phyloP scores from a whole-genome alignment of 2,113 vertebrate species.

The Astur gentilis region DNA sequence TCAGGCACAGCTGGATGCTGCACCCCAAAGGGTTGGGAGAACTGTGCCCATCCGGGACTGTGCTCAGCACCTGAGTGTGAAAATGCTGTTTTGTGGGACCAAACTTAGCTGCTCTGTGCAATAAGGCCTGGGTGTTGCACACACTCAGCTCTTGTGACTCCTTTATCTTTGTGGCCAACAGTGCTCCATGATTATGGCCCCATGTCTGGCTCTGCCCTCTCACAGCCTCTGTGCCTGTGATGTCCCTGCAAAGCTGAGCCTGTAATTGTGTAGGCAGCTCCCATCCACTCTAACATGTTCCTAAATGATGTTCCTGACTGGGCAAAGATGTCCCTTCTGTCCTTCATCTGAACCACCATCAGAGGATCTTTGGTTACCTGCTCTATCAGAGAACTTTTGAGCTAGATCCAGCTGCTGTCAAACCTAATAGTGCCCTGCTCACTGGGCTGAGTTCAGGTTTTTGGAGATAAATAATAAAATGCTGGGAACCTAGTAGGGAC shows the following conservation, averaged over 20 bases:
- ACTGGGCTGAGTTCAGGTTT: neutral
- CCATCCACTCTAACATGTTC: neutral
- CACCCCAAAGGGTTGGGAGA: accelerated
- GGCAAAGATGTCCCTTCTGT: neutral
- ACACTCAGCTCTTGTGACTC: neutral
- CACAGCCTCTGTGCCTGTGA: neutral
- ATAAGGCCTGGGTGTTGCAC: neutral
- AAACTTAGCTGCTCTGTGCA: neutral
- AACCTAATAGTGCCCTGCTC: neutral
- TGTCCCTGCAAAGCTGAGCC: neutral
- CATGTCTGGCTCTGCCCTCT: neutral
- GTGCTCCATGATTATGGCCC: neutral
- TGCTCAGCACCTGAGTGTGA: neutral
- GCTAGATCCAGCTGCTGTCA: neutral
- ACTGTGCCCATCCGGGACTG: accelerated
- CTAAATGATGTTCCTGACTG: neutral
- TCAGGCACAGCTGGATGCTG: accelerated
- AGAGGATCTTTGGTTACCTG: neutral
- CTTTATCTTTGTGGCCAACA: neutral
- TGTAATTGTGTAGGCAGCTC: neutral
- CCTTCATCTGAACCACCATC: neutral
- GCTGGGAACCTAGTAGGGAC: neutral
- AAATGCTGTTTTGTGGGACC: neutral
- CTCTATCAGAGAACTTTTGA: neutral
- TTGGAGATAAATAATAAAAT: neutral